Conservation (phyloP, 2,113 vertebrate genomes). For the Holacanthus passer region DNA sequence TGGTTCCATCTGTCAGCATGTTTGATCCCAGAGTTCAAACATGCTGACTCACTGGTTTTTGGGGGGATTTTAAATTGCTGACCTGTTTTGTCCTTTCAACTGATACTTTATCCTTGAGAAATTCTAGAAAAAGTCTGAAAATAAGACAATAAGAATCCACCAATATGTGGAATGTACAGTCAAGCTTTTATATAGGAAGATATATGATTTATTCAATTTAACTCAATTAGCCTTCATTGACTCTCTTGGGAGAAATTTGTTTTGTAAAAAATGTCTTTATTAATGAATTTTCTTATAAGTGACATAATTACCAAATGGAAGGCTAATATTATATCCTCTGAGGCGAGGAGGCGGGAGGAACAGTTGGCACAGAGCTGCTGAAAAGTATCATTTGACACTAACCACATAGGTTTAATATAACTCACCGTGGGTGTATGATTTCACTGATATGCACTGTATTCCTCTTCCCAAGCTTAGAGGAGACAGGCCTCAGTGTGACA, state of each 20-base stretch:
- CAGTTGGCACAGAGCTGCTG: constrained; percentile 33
- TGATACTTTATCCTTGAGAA: too few relatives aligned
- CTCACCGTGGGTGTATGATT: constrained; percentile 55
- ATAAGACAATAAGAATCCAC: neutral
- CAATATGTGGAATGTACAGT: neutral
- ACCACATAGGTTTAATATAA: constrained; percentile 56
- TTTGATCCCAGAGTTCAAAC: neutral
- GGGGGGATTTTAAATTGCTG: neutral
- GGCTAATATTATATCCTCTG: neutral
- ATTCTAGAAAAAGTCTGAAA: neutral
- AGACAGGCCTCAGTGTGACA: constrained; percentile 40
- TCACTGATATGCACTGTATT: constrained; percentile 39
- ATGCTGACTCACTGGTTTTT: neutral
- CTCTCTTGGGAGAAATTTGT: too few relatives aligned
- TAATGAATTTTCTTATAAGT: constrained; percentile 5
- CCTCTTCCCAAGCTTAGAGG: constrained; percentile 34
- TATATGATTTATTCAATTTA: neutral
- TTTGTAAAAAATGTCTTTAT: too few relatives aligned
- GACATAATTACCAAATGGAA: constrained; percentile 35
- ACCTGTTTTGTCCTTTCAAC: neutral
- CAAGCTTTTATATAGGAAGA: neutral
- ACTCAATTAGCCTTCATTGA: too few relatives aligned
- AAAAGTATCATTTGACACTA: constrained; percentile 48
- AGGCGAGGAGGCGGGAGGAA: neutral
- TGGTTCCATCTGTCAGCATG: neutral